A percentile compares a stretch with the other conserved stretches of the same genome.
phyloP scores from a whole-genome alignment of 1,140 invertebrate genomes.

The Saccostrea echinata region DNA sequence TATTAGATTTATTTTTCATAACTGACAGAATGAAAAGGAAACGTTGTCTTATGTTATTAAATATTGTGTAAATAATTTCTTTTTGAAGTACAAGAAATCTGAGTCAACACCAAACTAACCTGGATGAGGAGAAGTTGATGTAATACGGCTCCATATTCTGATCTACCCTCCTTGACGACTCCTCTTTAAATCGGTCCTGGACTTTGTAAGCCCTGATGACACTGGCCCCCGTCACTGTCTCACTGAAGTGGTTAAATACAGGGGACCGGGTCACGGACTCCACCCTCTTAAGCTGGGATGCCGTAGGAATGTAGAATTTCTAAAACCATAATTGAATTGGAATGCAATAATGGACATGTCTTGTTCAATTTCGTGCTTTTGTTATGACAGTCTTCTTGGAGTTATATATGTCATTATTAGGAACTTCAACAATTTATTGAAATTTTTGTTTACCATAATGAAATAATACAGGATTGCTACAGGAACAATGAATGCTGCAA shows the following conservation, averaged over 20 bases:
- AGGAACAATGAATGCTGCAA: constrained; percentile 80
- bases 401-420: too few relatives aligned
- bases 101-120: constrained; percentile 61
- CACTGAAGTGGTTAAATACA: constrained; percentile 82
- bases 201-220: constrained; percentile 83
- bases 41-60: too few relatives aligned
- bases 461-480: constrained; percentile 82
- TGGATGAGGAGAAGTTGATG: constrained; percentile 71
- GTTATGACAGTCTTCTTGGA: too few relatives aligned
- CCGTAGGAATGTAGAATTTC: constrained; percentile 81
- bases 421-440: neutral
- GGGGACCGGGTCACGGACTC: constrained; percentile 81
- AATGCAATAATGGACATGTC: too few relatives aligned
- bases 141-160: constrained; percentile 79
- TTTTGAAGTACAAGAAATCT: neutral
- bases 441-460: constrained; percentile 78
- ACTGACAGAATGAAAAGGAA: too few relatives aligned
- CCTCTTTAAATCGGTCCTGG: constrained; percentile 80
- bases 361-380: too few relatives aligned
- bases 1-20: too few relatives aligned
- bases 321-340: constrained; percentile 58
- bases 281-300: constrained; percentile 81
- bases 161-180: constrained; percentile 80
- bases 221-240: constrained; percentile 81
- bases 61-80: too few relatives aligned